These are phyloP conservation scores for Troides aeacus DNA, from an alignment of 2,888 invertebrate genomes.

Conservation along the genomic window DNA sequence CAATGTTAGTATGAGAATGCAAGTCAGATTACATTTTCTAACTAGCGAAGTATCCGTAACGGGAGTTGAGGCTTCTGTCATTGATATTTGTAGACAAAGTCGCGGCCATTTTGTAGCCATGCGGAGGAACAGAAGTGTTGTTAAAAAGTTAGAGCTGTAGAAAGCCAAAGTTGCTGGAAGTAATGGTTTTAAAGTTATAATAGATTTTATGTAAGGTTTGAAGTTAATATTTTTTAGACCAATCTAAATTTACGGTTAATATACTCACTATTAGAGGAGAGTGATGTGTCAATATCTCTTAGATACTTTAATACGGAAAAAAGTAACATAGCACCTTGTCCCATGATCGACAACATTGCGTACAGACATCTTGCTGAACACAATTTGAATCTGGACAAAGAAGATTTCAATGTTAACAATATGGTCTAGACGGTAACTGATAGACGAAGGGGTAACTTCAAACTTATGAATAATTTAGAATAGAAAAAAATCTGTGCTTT, in stretches of 20 bases:
- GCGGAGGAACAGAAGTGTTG: constrained; percentile 48
- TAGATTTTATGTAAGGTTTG: no score
- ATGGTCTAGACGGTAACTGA: background rate
- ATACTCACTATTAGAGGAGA: constrained; percentile 51
- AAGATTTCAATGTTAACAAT: background rate
- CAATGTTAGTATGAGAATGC: constrained; percentile 44
- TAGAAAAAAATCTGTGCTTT: constrained; percentile 1
- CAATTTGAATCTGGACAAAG: constrained; percentile 21
- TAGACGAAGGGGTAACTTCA: background rate
- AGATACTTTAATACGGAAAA: constrained; percentile 45
- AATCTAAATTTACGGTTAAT: background rate
- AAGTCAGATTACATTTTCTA: constrained; percentile 47
- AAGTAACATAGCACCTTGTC: constrained; percentile 39
- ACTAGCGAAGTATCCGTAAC: constrained; percentile 44
- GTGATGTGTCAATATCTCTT: constrained; percentile 39
- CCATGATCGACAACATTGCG: constrained; percentile 42
- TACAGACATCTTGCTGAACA: constrained; percentile 50
- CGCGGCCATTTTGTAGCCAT: constrained; percentile 57
- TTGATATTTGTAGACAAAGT: constrained; percentile 47
- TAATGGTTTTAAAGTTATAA: background rate
- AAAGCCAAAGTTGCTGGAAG: constrained; percentile 53
- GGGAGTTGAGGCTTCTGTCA: constrained; percentile 49
- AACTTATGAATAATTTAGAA: background rate
- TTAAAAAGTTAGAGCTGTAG: constrained; percentile 43
- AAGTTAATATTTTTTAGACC: background rate